A percentile compares a stretch with the other conserved stretches of the same genome.
Conservation (phyloP, 2,113 vertebrate genomes). For the Hydropotes inermis region DNA sequence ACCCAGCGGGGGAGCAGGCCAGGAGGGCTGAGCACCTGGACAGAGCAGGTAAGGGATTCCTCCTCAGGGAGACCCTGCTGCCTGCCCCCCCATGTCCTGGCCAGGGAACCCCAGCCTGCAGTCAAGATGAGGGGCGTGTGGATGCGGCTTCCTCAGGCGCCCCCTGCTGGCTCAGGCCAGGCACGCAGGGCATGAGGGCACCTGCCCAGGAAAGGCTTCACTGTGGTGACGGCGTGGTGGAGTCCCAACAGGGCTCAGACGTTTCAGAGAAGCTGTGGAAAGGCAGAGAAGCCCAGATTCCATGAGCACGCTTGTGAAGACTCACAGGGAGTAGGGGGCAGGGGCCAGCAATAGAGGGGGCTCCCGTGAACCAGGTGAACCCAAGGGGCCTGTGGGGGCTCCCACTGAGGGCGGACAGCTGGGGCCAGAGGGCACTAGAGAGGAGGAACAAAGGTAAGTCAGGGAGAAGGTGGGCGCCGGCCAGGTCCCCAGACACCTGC, state of each 20-base stretch:
- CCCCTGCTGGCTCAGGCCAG: constrained; percentile 15
- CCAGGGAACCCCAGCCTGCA: not conserved
- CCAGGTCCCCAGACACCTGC: not conserved
- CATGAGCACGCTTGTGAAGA: not conserved
- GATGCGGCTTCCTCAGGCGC: not conserved
- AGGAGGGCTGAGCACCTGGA: not conserved
- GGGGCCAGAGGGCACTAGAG: not conserved
- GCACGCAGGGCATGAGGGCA: not conserved
- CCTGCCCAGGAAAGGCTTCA: constrained; percentile 53
- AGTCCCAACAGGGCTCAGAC: constrained; percentile 68
- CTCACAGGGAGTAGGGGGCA: not conserved
- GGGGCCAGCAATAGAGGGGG: not conserved
- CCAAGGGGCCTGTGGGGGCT: not conserved
- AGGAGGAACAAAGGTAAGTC: not conserved
- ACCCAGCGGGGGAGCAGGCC: not conserved
- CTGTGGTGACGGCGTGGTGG: accelerated
- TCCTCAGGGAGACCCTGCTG: not conserved
- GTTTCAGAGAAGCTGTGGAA: constrained; percentile 78
- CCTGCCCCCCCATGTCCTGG: not conserved
- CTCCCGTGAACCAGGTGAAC: not conserved
- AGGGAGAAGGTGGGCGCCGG: not conserved
- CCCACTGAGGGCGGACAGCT: not conserved
- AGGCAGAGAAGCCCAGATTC: constrained; percentile 4
- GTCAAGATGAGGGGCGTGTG: not conserved
- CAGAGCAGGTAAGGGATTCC: not conserved